Percentiles rank a stretch among this genome's conserved stretches.
Conservation (phyloP, 2,113 vertebrate species). For the Hippocampus guttulatus region DNA sequence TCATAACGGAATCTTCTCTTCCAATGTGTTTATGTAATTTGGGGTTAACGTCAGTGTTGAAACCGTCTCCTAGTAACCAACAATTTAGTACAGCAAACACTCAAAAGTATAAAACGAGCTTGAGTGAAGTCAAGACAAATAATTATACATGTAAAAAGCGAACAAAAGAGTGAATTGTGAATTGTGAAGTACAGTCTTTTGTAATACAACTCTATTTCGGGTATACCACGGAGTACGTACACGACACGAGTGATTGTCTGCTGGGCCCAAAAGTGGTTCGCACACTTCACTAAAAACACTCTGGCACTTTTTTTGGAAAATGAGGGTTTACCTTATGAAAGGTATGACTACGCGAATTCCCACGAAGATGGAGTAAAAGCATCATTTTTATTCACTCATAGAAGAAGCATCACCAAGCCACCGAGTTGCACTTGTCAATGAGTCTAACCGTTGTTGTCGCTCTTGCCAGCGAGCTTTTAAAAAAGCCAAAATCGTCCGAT, state of each 20-base stretch:
- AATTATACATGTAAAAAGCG: background rate
- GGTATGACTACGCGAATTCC: background rate
- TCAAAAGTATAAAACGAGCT: background rate
- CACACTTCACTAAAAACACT: background rate
- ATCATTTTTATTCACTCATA: background rate
- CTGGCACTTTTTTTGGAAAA: background rate
- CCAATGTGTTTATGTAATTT: conserved; percentile 8
- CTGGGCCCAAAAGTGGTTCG: background rate
- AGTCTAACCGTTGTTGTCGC: no score
- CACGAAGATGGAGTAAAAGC: background rate
- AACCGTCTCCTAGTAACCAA: conserved; percentile 3
- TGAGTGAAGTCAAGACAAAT: background rate
- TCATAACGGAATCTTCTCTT: conserved; percentile 22
- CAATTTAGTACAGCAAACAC: background rate
- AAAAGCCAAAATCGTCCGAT: no score
- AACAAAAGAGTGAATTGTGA: background rate
- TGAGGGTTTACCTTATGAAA: background rate
- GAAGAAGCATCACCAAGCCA: background rate
- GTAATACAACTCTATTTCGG: background rate
- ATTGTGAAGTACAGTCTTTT: background rate
- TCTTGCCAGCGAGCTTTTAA: no score
- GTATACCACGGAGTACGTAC: background rate
- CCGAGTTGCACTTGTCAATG: background rate
- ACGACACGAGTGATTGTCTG: background rate
- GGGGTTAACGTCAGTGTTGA: background rate